Conservation (phyloP, 64 coral and sea anemone genomes). For the Orbicella faveolata region DNA sequence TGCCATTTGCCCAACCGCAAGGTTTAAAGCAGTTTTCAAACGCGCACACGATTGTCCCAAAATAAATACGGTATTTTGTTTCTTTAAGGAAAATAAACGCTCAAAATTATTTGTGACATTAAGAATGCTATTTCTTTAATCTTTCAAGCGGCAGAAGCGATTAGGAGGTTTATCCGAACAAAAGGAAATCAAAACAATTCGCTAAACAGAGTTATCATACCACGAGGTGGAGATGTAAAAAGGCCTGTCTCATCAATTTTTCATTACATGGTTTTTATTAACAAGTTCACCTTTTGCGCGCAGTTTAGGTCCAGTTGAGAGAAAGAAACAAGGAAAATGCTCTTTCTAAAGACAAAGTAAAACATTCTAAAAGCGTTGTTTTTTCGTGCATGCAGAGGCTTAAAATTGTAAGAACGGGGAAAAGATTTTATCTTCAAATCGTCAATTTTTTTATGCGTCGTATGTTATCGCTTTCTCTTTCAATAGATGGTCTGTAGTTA, state of each 20-base stretch:
- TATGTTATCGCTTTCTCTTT: not conserved
- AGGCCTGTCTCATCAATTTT: conserved; percentile 1
- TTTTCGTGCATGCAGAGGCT: too few species aligned
- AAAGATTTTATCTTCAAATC: conserved; percentile 8
- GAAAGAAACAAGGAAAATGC: too few species aligned
- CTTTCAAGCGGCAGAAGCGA: not conserved
- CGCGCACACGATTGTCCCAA: not conserved
- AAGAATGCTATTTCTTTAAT: not conserved
- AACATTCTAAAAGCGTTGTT: too few species aligned
- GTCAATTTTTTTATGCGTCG: not conserved
- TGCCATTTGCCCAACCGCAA: not conserved
- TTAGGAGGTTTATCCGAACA: not conserved
- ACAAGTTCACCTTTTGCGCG: not conserved
- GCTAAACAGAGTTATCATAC: not conserved
- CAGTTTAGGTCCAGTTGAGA: too few species aligned
- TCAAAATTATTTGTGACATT: not conserved
- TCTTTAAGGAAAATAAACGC: not conserved
- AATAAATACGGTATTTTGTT: not conserved
- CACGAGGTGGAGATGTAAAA: not conserved
- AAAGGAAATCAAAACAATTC: conserved; percentile 6
- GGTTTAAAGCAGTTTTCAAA: not conserved
- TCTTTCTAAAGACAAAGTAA: too few species aligned
- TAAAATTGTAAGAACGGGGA: not conserved
- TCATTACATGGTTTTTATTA: conserved; percentile 5
- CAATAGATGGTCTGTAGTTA: not conserved